A percentile compares a stretch with the other conserved stretches of the same genome.
phyloP scores from a whole-genome alignment of 2,888 invertebrate species.

The Bombyx huttoni region DNA sequence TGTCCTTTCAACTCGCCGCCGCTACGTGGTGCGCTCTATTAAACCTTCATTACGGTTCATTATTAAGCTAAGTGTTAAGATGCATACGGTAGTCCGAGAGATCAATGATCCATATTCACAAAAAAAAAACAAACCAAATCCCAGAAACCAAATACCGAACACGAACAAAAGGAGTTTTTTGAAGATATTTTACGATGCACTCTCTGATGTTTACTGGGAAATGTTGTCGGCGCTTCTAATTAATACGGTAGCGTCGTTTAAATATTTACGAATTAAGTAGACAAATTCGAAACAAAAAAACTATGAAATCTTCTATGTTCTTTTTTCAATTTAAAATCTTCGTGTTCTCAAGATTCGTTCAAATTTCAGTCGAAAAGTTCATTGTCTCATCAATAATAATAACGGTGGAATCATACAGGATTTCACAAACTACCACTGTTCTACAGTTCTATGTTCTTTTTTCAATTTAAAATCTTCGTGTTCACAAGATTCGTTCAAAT shows the following conservation, averaged over 20 bases:
- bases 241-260: not conserved
- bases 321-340: no score
- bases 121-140: not conserved
- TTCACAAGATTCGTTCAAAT: no score
- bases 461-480: no score
- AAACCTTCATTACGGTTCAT: slow-evolving; percentile 49
- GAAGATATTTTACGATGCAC: not conserved
- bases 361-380: no score
- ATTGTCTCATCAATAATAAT: no score
- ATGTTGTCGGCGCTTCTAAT: not conserved
- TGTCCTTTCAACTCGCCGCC: slow-evolving; percentile 54
- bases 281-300: not conserved
- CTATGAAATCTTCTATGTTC: no score
- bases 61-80: slow-evolving; percentile 14
- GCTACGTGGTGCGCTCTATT: slow-evolving; percentile 42
- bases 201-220: not conserved
- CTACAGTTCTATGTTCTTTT: no score
- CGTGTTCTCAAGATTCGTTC: no score
- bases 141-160: not conserved
- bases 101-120: slow-evolving; percentile 2
- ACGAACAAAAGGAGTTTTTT: slow-evolving; percentile 1
- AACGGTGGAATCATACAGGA: no score
- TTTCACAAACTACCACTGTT: no score
- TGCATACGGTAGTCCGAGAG: slow-evolving; percentile 4
- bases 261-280: not conserved